These are phyloP conservation scores for Anoplius nigerrimus DNA, from an alignment of 2,888 invertebrate species.

Conservation along the genomic window DNA sequence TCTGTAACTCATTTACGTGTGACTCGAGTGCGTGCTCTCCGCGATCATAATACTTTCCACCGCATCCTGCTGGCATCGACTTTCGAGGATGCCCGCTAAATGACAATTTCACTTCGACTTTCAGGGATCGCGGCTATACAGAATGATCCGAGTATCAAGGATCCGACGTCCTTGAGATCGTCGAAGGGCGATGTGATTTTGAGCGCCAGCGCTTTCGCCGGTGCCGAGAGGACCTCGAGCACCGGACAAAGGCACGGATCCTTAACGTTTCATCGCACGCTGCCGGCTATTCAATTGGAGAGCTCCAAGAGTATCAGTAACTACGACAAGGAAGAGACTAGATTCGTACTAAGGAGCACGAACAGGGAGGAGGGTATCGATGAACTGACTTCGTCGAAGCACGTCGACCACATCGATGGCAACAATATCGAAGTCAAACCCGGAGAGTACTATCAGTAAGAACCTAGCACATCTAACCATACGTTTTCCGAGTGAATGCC, in stretches of 20 bases:
- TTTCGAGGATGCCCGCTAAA: background rate
- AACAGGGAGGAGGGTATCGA: conserved; percentile 56
- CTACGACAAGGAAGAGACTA: conserved; percentile 44
- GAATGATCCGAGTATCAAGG: conserved; percentile 54
- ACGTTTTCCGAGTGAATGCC: too few species aligned
- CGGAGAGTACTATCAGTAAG: conserved; percentile 68
- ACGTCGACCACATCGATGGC: conserved; percentile 68
- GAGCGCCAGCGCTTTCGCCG: conserved; percentile 61
- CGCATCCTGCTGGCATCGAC: too few species aligned
- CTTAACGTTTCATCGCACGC: conserved; percentile 56
- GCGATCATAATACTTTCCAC: too few species aligned
- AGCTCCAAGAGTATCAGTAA: conserved; percentile 59
- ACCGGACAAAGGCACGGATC: conserved; percentile 36
- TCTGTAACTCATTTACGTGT: too few species aligned
- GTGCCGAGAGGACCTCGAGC: conserved; percentile 59
- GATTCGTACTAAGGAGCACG: conserved; percentile 37
- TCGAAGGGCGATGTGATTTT: conserved; percentile 59
- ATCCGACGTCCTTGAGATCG: conserved; percentile 56
- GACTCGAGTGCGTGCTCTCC: too few species aligned
- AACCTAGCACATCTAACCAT: background rate
- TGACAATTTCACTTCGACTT: conserved; percentile 25
- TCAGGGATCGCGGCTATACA: conserved; percentile 64
- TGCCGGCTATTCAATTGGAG: conserved; percentile 56
- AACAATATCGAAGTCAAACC: conserved; percentile 71
- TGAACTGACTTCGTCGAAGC: conserved; percentile 65